These are phyloP conservation scores for Drosophila greeni DNA, from an alignment of 2,888 invertebrate genomes.

Conservation along the genomic window DNA sequence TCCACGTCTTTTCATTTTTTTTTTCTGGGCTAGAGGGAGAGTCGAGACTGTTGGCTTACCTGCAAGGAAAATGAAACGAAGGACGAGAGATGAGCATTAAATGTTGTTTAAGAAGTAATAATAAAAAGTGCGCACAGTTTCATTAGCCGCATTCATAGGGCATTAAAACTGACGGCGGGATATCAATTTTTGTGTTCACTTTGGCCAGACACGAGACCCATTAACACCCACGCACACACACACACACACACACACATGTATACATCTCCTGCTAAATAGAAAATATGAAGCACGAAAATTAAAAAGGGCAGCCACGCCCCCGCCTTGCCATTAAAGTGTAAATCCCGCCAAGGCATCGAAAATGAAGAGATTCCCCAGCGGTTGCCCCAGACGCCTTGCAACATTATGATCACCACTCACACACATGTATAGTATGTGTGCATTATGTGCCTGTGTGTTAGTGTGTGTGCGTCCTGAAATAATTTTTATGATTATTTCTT, in stretches of 20 bases:
- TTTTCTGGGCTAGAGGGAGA: not conserved
- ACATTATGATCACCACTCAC: constrained; percentile 67
- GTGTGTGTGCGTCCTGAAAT: constrained; percentile 61
- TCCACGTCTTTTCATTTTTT: not conserved
- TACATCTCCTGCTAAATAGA: constrained; percentile 48
- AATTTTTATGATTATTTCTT: constrained; percentile 78
- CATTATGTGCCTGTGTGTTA: constrained; percentile 23
- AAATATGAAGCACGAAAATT: constrained; percentile 68
- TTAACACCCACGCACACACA: constrained; percentile 35
- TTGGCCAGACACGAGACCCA: constrained; percentile 32
- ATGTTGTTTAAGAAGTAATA: constrained; percentile 53
- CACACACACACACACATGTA: not conserved
- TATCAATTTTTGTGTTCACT: constrained; percentile 50
- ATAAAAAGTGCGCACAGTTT: constrained; percentile 50
- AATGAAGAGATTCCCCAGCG: constrained; percentile 61
- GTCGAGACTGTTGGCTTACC: constrained; percentile 42
- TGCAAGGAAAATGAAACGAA: constrained; percentile 40
- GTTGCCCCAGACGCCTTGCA: constrained; percentile 56
- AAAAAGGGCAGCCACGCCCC: constrained; percentile 60
- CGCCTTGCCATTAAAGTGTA: constrained; percentile 56
- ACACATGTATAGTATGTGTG: constrained; percentile 14
- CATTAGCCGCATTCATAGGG: constrained; percentile 62
- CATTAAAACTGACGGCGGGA: constrained; percentile 63
- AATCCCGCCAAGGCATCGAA: constrained; percentile 58
- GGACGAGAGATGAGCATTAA: constrained; percentile 48